These are phyloP conservation scores for Lithosia quadra DNA, from an alignment of 2,888 invertebrate genomes.

Conservation along the genomic window DNA sequence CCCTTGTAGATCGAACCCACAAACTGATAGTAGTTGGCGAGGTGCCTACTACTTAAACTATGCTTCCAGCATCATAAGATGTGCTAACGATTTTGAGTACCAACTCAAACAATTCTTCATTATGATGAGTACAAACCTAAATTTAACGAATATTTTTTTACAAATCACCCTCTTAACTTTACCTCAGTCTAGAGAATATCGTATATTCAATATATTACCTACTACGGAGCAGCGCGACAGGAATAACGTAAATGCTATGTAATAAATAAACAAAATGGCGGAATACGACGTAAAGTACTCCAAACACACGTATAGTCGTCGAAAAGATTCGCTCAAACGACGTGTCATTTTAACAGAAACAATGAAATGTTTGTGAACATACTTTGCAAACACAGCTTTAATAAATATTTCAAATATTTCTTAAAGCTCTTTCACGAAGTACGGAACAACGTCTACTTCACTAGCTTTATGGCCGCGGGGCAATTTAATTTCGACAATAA, in stretches of 20 bases:
- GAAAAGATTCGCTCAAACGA: constrained; percentile 28
- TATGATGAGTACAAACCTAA: neutral
- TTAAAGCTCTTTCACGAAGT: constrained; percentile 21
- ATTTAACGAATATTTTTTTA: constrained; percentile 6
- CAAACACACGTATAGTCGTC: constrained; percentile 13
- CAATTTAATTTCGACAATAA: constrained; percentile 39
- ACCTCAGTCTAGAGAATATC: neutral
- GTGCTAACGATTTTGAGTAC: neutral
- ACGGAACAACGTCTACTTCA: constrained; percentile 34
- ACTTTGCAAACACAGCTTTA: constrained; percentile 32
- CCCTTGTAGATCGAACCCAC: too few species aligned
- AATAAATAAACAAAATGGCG: constrained; percentile 23
- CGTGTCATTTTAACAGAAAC: constrained; percentile 31
- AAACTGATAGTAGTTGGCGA: too few species aligned
- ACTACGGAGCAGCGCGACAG: constrained; percentile 4
- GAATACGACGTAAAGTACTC: constrained; percentile 18
- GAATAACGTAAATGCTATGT: constrained; percentile 20
- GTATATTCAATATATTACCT: constrained; percentile 17
- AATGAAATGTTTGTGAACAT: constrained; percentile 30
- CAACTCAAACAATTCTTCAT: neutral
- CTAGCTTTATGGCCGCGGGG: constrained; percentile 27
- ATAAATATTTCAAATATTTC: constrained; percentile 38
- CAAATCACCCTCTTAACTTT: neutral
- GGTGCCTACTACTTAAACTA: too few species aligned
- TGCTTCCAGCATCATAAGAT: too few species aligned